Conservation (phyloP, 2,113 vertebrate species). For the Cariama cristata region DNA sequence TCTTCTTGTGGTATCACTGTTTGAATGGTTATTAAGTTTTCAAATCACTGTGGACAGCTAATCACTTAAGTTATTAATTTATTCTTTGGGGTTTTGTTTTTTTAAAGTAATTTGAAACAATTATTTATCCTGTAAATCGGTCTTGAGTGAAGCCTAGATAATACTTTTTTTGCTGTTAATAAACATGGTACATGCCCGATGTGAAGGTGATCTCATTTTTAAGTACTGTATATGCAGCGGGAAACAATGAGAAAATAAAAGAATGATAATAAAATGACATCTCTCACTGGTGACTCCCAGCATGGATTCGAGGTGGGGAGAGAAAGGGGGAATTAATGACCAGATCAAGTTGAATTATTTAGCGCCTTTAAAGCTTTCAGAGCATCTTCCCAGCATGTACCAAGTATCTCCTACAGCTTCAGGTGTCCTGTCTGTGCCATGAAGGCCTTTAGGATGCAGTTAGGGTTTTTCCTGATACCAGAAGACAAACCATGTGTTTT, state of each 20-base stretch:
- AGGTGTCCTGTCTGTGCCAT: neutral
- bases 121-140: slow-evolving; percentile 79
- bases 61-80: slow-evolving; percentile 99
- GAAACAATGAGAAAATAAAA: slow-evolving; percentile 71
- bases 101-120: slow-evolving; percentile 71
- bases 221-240: slow-evolving; percentile 40
- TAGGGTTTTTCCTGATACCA: neutral
- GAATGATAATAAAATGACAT: slow-evolving; percentile 6
- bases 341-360: neutral
- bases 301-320: neutral
- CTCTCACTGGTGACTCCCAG: neutral
- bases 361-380: neutral
- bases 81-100: slow-evolving; percentile 78
- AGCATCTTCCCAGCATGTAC: neutral
- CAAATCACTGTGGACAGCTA: slow-evolving; percentile 86
- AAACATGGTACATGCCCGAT: slow-evolving; percentile 76
- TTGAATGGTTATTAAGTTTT: slow-evolving; percentile 81
- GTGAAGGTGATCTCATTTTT: slow-evolving; percentile 67
- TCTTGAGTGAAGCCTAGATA: slow-evolving; percentile 64
- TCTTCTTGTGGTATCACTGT: slow-evolving; percentile 73
- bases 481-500: neutral
- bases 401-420: neutral
- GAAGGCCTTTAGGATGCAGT: neutral
- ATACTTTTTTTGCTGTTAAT: slow-evolving; percentile 76
- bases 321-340: neutral